Percentiles rank a stretch among this genome's conserved stretches.
These are phyloP conservation scores for Stegodyphus dumicola DNA, from an alignment of 1,140 invertebrate species.

Conservation along the genomic window DNA sequence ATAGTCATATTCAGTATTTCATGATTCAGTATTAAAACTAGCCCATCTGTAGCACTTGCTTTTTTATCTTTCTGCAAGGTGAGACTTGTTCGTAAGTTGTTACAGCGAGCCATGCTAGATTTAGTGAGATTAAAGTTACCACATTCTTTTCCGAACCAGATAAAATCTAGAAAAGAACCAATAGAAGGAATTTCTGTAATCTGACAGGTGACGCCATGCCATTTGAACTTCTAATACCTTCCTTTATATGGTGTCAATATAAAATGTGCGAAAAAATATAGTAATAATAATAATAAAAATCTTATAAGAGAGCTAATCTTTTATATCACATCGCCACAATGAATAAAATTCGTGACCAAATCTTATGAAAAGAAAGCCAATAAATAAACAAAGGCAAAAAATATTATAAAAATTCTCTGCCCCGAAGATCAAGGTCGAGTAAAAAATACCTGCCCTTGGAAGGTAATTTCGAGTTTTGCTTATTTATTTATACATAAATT, in stretches of 20 bases:
- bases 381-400: neutral
- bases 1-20: no score
- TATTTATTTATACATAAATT: neutral
- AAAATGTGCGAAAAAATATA: neutral
- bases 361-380: slow-evolving; percentile 29
- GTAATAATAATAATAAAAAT: slow-evolving; percentile 3
- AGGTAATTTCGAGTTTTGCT: slow-evolving; percentile 20
- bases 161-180: neutral
- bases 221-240: slow-evolving; percentile 1
- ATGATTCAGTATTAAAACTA: no score
- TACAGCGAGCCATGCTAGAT: no score
- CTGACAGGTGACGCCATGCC: slow-evolving; percentile 15
- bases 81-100: no score
- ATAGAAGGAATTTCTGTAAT: slow-evolving; percentile 20
- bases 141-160: no score
- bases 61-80: no score
- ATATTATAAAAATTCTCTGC: slow-evolving; percentile 51
- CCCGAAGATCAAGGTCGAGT: slow-evolving; percentile 37
- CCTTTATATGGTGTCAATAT: neutral
- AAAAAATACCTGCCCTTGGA: slow-evolving; percentile 51
- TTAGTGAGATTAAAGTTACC: no score
- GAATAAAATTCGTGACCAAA: slow-evolving; percentile 53
- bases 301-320: neutral
- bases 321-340: slow-evolving; percentile 43
- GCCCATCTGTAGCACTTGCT: no score